These are phyloP conservation scores for Corythornis madagascariensis DNA, from an alignment of 2,113 vertebrate genomes.

Conservation along the genomic window DNA sequence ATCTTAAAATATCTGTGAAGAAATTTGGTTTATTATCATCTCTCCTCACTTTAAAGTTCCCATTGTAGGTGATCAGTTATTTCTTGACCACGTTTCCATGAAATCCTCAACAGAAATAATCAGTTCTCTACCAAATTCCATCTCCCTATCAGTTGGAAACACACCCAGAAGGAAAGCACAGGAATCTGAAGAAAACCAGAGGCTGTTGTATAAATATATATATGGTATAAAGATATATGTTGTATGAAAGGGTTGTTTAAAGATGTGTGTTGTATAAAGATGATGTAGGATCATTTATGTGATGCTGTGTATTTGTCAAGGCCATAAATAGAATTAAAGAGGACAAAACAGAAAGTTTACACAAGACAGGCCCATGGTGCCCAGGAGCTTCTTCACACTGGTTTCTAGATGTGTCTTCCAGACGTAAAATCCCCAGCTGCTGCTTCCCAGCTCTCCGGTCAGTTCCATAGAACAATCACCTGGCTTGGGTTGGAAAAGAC, in stretches of 20 bases:
- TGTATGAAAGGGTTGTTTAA: no score
- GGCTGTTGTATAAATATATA: no score
- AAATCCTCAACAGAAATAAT: neutral
- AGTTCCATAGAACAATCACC: neutral
- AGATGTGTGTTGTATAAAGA: neutral
- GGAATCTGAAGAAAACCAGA: neutral
- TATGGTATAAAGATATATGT: neutral
- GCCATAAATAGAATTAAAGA: no score
- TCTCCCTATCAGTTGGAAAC: neutral
- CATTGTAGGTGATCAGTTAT: neutral
- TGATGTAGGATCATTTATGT: neutral
- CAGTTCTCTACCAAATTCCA: neutral
- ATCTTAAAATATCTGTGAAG: neutral
- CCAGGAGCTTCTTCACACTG: accelerated
- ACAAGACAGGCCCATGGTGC: neutral
- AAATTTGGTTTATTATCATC: neutral
- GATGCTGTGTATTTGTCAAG: neutral
- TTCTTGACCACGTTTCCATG: neutral
- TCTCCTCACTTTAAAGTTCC: accelerated
- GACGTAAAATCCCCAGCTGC: neutral
- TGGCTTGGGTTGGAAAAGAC: neutral
- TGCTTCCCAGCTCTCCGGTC: neutral
- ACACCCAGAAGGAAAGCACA: neutral
- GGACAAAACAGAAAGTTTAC: neutral
- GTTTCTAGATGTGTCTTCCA: accelerated